Evolutionary conservation across 2,888 invertebrate genomes (phyloP).

Genomic region (Parasteatoda lunata): DNA sequence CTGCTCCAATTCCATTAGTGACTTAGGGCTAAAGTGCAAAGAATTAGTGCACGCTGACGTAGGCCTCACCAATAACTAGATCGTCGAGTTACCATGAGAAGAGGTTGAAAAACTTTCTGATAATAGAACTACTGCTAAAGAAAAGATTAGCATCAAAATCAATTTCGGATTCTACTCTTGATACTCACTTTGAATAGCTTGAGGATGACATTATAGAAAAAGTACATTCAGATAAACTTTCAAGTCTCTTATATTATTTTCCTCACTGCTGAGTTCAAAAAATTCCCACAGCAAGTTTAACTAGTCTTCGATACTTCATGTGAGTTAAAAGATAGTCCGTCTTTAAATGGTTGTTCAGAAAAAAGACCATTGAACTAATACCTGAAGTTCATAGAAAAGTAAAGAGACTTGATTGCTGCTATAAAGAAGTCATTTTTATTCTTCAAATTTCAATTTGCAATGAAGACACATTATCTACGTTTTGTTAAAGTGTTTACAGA

Average conservation of each 20-base stretch:
- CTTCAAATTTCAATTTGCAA: background rate
- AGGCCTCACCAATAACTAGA: no score
- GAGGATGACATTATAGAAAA: slow-evolving; percentile 82
- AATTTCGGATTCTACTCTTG: background rate
- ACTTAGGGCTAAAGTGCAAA: no score
- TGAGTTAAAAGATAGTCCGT: background rate
- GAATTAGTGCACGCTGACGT: no score
- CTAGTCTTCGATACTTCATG: slow-evolving; percentile 17
- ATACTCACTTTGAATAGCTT: slow-evolving; percentile 80
- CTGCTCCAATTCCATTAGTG: no score
- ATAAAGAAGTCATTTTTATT: slow-evolving; percentile 14
- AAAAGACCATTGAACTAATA: slow-evolving; percentile 7
- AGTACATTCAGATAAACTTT: slow-evolving; percentile 78
- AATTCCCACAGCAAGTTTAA: slow-evolving; percentile 18
- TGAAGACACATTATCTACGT: slow-evolving; percentile 7
- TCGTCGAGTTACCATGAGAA: background rate
- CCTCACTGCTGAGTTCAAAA: slow-evolving; percentile 13
- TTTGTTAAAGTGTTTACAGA: background rate
- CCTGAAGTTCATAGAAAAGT: background rate
- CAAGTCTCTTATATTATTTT: slow-evolving; percentile 79
- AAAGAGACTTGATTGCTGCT: background rate
- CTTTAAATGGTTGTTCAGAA: slow-evolving; percentile 1
- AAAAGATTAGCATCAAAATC: slow-evolving; percentile 1
- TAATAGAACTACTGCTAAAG: slow-evolving; percentile 2
- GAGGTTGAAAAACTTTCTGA: background rate